Base-by-base conservation (phyloP, 2,888 invertebrate species). In the Kryphioiulus occultus region DNA sequence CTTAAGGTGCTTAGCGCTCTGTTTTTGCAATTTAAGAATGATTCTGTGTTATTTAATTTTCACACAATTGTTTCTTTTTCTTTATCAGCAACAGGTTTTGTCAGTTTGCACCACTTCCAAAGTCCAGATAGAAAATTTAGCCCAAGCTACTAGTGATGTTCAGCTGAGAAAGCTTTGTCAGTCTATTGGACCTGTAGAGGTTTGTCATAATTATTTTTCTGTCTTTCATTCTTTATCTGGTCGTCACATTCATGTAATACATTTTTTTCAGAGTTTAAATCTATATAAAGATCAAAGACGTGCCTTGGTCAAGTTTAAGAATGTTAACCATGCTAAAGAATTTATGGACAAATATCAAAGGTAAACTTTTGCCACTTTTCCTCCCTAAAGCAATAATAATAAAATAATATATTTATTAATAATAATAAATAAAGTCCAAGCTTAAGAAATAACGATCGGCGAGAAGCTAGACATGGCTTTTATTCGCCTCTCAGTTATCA, bases 151-250 rank as follows among this genome's bases (percentile, higher is more conserved):
- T 12, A 47, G 44, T 44, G 53, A 47, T 26, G 47, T 86, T n/a
- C 44, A 86, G 32, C 19, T 86, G 44, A 44, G 86, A 86, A 86
- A 86, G 30, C 47, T 86, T 32, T 86, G 86, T 30, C 86, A 86
- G 30, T 86, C 86, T 47, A 47, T 86, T 86, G 86, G 86, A 22
- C 86, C 44, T 47, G 86, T 86, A 10, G 86, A 86, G 86, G 86
- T 86, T 22, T 2, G 85, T n/a, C 35, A n/a, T 19, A 26, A 22
- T 19, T 22, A 59, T 68, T 26, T 12, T 10, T 26, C 0, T 35
- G 5, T n/a, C n/a, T 44, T 86, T 26, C 9, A 15, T 86, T 42
- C 10, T 86, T 86, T 7, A n/a, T 19, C 10, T 47, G 47, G 10
- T 47, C n/a, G 86, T 22, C 9, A n/a, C 10, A 2, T 22, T 22